Evolutionary conservation across 2,888 invertebrate species (phyloP), one percentile per base, ranked within the genome.

Genomic region (Cheilosia soror): DNA sequence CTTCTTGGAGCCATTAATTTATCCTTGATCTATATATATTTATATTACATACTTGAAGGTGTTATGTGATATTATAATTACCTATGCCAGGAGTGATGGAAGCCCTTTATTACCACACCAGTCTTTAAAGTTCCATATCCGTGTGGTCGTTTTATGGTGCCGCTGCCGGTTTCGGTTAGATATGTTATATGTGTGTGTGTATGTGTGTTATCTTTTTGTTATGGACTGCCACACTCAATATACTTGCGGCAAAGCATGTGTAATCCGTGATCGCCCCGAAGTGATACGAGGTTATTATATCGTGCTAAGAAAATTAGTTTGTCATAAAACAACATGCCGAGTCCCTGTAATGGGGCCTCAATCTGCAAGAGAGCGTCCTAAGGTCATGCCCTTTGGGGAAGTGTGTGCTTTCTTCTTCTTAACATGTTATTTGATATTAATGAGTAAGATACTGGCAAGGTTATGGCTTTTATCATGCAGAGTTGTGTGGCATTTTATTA

Each of bases 391-490:
- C 73, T 69, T 53, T 27, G 53, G 69, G 65, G 63, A 42, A 65
- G 53, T 79, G 79, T 71, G 75, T 69, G 69, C 71, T 84, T 60
- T 69, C 72, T 79, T 53, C 69, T 69, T 69, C 75, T 69, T 51
- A 57, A 37, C 73, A 75, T 57, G 84, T 75, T 75, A 66, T 79
- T 84, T 75, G 75, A 80, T 84, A 84, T 84, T 84, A 79, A 84
- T 80, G 84, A 80, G 69, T 4, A 20, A 62, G 55, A 77, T 72
- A 65, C 65, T 77, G 77, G 44, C 60, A 77, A 77, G 71, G 72
- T 77, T 77, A 77, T 51, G 40, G 71, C 58, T 55, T 71, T 47
- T 25, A 29, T 40, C 62, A 49, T 47, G 47, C 71, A 49, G 33
- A 4, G 44, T 49, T 53, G 2, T 55, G 33, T 53, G 51, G 37